Conservation (phyloP, 2,888 invertebrate species). For the Meliscaeva auricollis region DNA sequence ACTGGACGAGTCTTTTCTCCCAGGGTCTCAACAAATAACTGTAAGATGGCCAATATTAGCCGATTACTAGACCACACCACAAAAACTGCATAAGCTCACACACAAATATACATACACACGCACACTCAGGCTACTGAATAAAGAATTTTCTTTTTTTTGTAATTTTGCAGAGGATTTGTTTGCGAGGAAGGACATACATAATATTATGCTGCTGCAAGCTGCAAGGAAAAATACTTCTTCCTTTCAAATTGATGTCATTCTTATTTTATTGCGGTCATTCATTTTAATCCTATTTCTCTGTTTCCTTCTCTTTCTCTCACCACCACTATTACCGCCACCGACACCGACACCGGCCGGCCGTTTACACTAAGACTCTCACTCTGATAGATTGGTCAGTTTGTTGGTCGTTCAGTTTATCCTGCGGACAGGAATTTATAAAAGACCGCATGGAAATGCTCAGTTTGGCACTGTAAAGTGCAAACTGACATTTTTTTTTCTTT, state of each 20-base stretch:
- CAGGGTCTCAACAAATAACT: constrained; percentile 47
- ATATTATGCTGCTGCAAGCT: neutral
- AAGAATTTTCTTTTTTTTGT: constrained; percentile 5
- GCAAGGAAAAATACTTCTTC: constrained; percentile 50
- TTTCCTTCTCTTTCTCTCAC: neutral
- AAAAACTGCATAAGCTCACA: neutral
- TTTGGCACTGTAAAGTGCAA: constrained; percentile 66
- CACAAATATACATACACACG: neutral
- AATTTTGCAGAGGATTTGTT: constrained; percentile 26
- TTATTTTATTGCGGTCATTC: constrained; percentile 73
- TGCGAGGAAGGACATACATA: constrained; percentile 9
- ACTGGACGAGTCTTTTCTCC: constrained; percentile 4
- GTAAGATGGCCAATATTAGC: constrained; percentile 66
- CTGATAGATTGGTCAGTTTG: constrained; percentile 34
- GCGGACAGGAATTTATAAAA: constrained; percentile 25
- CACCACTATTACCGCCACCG: too few relatives aligned
- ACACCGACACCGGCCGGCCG: too few relatives aligned
- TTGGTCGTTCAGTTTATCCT: constrained; percentile 22
- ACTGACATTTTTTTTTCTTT: constrained; percentile 44
- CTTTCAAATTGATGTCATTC: constrained; percentile 72
- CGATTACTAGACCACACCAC: constrained; percentile 14
- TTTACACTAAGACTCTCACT: constrained; percentile 28
- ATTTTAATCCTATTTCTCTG: constrained; percentile 61
- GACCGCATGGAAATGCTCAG: constrained; percentile 60
- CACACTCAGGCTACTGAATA: neutral